Percentiles rank a stretch among this genome's conserved stretches.
These are phyloP conservation scores for Enteromius afrohamiltoni DNA, from an alignment of 2,797 vertebrate genomes.

Conservation along the genomic window DNA sequence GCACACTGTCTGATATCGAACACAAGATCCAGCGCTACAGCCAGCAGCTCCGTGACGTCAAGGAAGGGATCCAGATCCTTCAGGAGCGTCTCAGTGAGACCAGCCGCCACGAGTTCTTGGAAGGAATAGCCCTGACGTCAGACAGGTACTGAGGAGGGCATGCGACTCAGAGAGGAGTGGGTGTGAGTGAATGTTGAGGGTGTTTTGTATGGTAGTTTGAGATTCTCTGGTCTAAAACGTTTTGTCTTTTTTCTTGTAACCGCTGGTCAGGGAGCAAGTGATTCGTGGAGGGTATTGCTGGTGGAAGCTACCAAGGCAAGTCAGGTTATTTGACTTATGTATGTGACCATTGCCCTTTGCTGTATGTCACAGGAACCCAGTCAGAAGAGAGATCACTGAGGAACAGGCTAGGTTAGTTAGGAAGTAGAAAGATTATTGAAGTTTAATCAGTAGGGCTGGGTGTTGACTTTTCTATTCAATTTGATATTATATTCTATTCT, in stretches of 20 bases:
- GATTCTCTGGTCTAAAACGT: constrained; percentile 56
- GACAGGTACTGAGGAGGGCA: constrained; percentile 80
- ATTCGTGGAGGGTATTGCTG: constrained; percentile 64
- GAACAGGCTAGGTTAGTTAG: constrained; percentile 23
- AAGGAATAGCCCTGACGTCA: constrained; percentile 86
- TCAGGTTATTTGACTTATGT: constrained; percentile 61
- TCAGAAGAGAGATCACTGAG: constrained; percentile 33
- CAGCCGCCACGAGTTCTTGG: constrained; percentile 89
- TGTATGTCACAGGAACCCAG: neutral
- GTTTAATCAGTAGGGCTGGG: neutral
- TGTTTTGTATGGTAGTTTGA: constrained; percentile 48
- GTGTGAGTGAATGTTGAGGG: constrained; percentile 24
- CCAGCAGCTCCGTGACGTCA: constrained; percentile 94
- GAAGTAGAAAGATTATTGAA: neutral
- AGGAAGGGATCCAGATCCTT: constrained; percentile 95
- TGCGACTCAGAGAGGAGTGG: neutral
- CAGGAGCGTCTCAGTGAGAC: constrained; percentile 91
- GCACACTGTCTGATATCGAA: constrained; percentile 92
- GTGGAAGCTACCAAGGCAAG: constrained; percentile 65
- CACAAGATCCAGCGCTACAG: constrained; percentile 97
- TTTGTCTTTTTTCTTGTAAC: constrained; percentile 63
- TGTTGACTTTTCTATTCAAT: neutral
- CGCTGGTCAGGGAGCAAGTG: constrained; percentile 64
- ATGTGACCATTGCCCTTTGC: constrained; percentile 36
- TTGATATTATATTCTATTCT: neutral